phyloP scores from a whole-genome alignment of 1,140 invertebrate genomes.

The Dufourea novaeangliae region DNA sequence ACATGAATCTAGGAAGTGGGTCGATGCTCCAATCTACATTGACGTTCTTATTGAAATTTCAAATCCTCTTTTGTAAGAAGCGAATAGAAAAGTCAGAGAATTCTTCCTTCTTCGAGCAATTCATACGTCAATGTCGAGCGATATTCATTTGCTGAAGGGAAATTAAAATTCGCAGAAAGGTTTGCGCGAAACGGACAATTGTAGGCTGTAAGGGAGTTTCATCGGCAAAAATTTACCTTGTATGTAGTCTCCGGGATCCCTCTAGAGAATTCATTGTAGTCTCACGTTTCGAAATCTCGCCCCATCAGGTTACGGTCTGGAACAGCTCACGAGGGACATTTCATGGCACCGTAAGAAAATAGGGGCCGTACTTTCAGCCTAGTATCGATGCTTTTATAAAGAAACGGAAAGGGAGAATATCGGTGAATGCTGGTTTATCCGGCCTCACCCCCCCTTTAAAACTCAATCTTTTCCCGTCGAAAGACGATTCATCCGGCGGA shows the following conservation, averaged over 20 bases:
- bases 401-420: not conserved
- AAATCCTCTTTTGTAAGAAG: not conserved
- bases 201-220: not conserved
- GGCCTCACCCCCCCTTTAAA: not conserved
- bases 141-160: not conserved
- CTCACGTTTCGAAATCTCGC: constrained; percentile 42
- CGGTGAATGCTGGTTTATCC: constrained; percentile 14
- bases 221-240: constrained; percentile 24
- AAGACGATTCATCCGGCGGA: not conserved
- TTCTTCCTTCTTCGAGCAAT: not conserved
- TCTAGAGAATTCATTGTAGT: constrained; percentile 23
- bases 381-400: constrained; percentile 34
- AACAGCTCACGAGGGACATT: constrained; percentile 33
- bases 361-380: constrained; percentile 19
- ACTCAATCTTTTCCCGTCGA: constrained; percentile 14
- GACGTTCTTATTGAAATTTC: not conserved
- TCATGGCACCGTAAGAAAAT: constrained; percentile 39
- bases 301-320: not conserved
- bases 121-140: not conserved
- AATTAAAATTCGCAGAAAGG: not conserved
- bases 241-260: constrained; percentile 12
- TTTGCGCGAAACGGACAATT: not conserved
- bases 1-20: not conserved
- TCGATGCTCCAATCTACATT: not conserved
- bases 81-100: not conserved